Percentiles rank a stretch among this genome's conserved stretches.
Conservation (phyloP, 2,888 invertebrate genomes). For the Orchesellides sinensis region DNA sequence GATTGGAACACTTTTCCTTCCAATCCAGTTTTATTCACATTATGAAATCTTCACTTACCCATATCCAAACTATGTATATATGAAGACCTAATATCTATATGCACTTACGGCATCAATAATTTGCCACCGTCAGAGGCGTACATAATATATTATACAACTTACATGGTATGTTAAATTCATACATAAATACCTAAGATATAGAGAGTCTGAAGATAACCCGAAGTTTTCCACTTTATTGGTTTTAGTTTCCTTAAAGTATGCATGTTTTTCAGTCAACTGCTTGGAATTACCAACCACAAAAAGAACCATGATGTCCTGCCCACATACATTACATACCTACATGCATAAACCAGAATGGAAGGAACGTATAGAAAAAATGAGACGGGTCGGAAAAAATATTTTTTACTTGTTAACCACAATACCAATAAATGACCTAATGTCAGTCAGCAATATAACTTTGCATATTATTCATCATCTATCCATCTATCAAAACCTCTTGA, state of each 20-base stretch:
- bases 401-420: slow-evolving; percentile 19
- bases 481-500: not conserved
- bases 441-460: not conserved
- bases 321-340: no score
- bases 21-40: not conserved
- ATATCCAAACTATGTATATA: not conserved
- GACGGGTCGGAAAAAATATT: not conserved
- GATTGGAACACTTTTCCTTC: slow-evolving; percentile 9
- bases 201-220: not conserved
- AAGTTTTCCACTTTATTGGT: not conserved
- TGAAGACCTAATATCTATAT: no score
- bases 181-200: not conserved
- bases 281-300: slow-evolving; percentile 16
- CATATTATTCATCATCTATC: slow-evolving; percentile 4
- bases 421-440: slow-evolving; percentile 25
- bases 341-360: no score
- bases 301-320: not conserved
- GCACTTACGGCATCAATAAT: no score
- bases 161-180: not conserved
- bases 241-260: not conserved
- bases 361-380: not conserved
- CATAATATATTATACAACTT: not conserved
- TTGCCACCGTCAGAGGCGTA: no score
- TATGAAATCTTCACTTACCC: not conserved
- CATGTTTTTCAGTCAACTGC: not conserved